phyloP scores from a whole-genome alignment of 2,888 invertebrate species.

The Euspilapteryx auroguttella region DNA sequence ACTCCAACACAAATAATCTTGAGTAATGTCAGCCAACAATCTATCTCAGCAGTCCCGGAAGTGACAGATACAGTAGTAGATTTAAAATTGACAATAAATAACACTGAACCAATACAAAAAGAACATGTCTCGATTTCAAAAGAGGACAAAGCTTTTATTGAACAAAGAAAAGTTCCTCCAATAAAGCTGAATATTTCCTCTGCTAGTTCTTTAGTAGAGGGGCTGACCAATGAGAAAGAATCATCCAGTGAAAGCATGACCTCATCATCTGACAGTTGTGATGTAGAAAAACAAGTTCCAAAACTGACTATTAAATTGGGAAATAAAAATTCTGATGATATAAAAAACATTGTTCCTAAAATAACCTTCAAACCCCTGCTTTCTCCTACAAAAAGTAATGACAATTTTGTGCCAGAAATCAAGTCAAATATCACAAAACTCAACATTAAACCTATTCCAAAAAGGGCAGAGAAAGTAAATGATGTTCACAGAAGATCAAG shows the following conservation, averaged over 20 bases:
- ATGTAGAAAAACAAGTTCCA: conserved; percentile 32
- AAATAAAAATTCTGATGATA: conserved; percentile 33
- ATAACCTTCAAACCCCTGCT: conserved; percentile 26
- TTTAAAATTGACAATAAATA: too few species aligned
- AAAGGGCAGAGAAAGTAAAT: conserved; percentile 45
- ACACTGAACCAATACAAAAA: too few species aligned
- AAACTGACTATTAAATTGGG: conserved; percentile 52
- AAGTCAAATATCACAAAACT: conserved; percentile 39
- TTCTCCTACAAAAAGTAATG: conserved; percentile 11
- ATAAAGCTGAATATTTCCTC: conserved; percentile 30
- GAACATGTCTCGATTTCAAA: too few species aligned
- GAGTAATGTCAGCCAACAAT: too few species aligned
- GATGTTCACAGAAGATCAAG: conserved; percentile 48
- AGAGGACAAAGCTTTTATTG: conserved; percentile 3
- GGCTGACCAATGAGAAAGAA: too few species aligned
- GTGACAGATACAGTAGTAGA: too few species aligned
- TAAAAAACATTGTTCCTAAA: conserved; percentile 39
- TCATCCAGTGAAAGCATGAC: conserved; percentile 14
- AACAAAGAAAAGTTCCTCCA: conserved; percentile 21
- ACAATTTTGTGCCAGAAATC: conserved; percentile 13
- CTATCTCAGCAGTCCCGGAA: too few species aligned
- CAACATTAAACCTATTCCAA: conserved; percentile 51
- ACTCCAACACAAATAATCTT: too few species aligned
- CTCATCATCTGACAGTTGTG: conserved; percentile 5
- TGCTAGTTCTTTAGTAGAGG: too few species aligned